Evolutionary conservation across 1,140 invertebrate species (phyloP).

Genomic region (Oncopeltus fasciatus): DNA sequence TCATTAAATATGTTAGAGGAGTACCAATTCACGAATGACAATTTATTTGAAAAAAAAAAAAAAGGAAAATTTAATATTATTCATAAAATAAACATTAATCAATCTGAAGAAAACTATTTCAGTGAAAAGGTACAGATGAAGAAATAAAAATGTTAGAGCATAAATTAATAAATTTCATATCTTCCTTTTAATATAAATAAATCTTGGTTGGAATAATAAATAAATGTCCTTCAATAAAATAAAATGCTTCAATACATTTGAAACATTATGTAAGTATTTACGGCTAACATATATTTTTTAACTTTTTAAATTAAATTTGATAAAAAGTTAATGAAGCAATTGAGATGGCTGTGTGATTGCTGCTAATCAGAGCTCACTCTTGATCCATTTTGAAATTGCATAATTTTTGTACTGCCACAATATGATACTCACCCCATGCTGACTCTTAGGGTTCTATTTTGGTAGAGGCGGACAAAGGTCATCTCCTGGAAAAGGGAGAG

Average conservation of each 20-base stretch:
- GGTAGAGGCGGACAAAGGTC: slow-evolving; percentile 38
- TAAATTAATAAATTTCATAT: neutral
- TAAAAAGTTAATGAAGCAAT: neutral
- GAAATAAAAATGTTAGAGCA: too few relatives aligned
- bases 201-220: neutral
- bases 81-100: too few relatives aligned
- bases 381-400: too few relatives aligned
- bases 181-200: neutral
- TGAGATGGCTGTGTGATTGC: too few relatives aligned
- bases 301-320: neutral
- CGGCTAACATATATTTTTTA: neutral
- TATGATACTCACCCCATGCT: slow-evolving; percentile 37
- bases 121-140: too few relatives aligned
- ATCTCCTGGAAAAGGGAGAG: slow-evolving; percentile 41
- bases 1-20: too few relatives aligned
- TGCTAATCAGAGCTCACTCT: too few relatives aligned
- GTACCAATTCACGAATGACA: too few relatives aligned
- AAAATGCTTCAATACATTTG: too few relatives aligned
- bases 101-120: too few relatives aligned
- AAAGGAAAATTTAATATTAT: too few relatives aligned
- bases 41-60: too few relatives aligned
- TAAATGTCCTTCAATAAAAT: neutral
- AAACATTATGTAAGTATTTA: neutral
- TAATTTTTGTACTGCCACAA: neutral
- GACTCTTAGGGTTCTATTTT: slow-evolving; percentile 39